phyloP scores from a whole-genome alignment of 2,888 invertebrate species.

The Drosophila meridiana region DNA sequence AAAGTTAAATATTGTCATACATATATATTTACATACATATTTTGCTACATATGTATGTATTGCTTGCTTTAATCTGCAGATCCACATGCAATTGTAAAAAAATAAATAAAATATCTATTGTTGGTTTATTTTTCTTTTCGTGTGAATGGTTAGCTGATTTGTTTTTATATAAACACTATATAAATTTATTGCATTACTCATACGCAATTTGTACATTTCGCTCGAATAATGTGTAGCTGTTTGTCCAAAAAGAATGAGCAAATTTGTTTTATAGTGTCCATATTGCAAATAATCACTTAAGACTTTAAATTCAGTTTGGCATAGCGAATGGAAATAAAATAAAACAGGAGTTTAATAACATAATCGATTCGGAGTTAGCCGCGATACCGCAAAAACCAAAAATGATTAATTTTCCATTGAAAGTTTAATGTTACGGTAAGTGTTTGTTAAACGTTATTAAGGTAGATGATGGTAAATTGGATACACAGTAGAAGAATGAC shows the following conservation, averaged over 20 bases:
- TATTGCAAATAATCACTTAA: not conserved
- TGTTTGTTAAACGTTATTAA: not conserved
- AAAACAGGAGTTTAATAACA: not conserved
- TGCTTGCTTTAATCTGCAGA: not conserved
- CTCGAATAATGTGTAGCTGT: not conserved
- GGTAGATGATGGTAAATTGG: not conserved
- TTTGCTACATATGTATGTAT: not conserved
- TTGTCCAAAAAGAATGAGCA: not conserved
- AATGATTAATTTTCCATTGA: not conserved
- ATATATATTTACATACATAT: not conserved
- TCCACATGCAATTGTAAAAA: not conserved
- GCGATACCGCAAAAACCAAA: not conserved
- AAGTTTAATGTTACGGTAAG: slow-evolving; percentile 6
- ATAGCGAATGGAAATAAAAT: not conserved
- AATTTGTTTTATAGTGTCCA: not conserved
- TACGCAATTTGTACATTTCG: not conserved
- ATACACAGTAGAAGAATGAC: no score
- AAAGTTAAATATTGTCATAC: not conserved
- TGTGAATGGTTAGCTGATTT: not conserved
- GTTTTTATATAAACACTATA: not conserved
- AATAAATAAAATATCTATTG: not conserved
- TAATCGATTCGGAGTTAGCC: slow-evolving; percentile 1
- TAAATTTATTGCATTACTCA: not conserved
- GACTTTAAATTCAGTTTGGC: not conserved
- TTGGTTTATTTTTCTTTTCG: not conserved